Evolutionary conservation across 2,113 vertebrate genomes (phyloP).

Genomic region (Plestiodon gilberti): DNA sequence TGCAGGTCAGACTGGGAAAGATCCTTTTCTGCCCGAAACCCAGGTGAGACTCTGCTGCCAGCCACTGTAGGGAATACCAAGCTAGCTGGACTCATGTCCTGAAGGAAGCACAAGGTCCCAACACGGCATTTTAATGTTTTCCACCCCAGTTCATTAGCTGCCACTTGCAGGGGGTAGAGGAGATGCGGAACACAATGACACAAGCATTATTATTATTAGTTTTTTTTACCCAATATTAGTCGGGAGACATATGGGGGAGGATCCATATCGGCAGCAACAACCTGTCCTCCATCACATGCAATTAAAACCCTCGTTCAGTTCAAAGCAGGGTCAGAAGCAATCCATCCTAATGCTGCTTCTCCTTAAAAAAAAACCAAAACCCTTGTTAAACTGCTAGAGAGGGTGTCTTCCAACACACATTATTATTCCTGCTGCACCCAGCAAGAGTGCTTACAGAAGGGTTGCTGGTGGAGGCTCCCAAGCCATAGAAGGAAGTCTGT

Average conservation of each 20-base stretch:
- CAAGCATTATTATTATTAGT: too few relatives aligned
- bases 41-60: too few relatives aligned
- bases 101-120: too few relatives aligned
- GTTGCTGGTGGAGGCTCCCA: neutral
- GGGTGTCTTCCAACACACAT: neutral
- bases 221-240: neutral
- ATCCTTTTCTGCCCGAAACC: too few relatives aligned
- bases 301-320: neutral
- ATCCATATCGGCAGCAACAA: neutral
- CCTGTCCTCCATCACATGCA: neutral
- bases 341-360: neutral
- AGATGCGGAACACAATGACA: too few relatives aligned
- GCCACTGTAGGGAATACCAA: too few relatives aligned
- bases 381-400: neutral
- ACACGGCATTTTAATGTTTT: too few relatives aligned
- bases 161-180: too few relatives aligned
- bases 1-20: too few relatives aligned
- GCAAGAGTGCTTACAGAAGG: neutral
- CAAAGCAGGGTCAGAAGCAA: neutral
- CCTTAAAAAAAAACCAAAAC: neutral
- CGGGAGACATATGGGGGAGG: neutral
- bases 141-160: too few relatives aligned
- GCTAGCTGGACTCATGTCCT: too few relatives aligned
- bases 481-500: too few relatives aligned
- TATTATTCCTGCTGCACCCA: neutral